phyloP scores from a whole-genome alignment of 2,888 invertebrate species.

The Maniola hyperantus region DNA sequence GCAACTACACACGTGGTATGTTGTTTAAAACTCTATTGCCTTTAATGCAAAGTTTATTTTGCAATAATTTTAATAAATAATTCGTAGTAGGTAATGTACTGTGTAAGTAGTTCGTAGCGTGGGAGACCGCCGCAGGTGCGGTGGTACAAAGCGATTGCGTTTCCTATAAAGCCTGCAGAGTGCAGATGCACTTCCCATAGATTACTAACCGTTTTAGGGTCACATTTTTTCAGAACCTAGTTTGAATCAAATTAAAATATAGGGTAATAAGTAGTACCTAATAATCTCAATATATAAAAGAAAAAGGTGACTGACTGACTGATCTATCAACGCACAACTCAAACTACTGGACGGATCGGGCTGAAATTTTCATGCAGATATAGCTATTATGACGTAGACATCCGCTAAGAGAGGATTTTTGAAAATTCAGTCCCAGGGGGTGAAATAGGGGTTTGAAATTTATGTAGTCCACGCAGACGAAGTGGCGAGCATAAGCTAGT shows the following conservation, averaged over 20 bases:
- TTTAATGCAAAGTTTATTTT: conserved; percentile 23
- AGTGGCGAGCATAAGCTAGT: too few relatives aligned
- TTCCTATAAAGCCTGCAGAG: conserved; percentile 68
- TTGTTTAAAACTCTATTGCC: conserved; percentile 16
- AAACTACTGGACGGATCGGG: too few relatives aligned
- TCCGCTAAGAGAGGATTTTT: too few relatives aligned
- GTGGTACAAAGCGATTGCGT: conserved; percentile 52
- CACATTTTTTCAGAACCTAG: background rate
- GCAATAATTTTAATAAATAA: background rate
- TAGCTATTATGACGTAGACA: too few relatives aligned
- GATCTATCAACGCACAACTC: too few relatives aligned
- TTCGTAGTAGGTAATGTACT: conserved; percentile 27
- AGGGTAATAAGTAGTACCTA: too few relatives aligned
- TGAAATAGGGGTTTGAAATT: too few relatives aligned
- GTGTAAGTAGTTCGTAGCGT: conserved; percentile 58
- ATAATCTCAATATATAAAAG: too few relatives aligned
- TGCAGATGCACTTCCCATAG: conserved; percentile 68
- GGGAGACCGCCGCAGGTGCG: conserved; percentile 78
- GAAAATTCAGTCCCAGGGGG: too few relatives aligned
- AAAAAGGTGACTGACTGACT: too few relatives aligned
- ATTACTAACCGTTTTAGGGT: conserved; percentile 32
- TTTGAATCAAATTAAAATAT: background rate
- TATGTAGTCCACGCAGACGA: too few relatives aligned
- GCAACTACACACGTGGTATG: background rate
- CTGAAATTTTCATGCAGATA: too few relatives aligned